phyloP scores from a whole-genome alignment of 2,113 vertebrate genomes.

The Lophura nycthemera region DNA sequence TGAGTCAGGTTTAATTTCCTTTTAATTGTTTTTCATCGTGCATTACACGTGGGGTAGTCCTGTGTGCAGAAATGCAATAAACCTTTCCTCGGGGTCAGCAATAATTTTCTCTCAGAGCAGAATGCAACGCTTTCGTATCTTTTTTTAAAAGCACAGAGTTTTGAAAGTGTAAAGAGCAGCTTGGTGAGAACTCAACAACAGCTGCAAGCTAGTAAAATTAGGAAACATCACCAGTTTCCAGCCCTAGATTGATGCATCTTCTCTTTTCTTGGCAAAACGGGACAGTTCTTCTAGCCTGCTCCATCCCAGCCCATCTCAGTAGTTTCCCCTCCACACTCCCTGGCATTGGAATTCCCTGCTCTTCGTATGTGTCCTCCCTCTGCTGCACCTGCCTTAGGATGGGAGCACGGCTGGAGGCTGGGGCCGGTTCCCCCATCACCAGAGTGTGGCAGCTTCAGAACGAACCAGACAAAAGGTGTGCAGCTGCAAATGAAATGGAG shows the following conservation, averaged over 20 bases:
- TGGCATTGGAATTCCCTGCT: too few relatives aligned
- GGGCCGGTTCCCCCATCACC: rapidly evolving
- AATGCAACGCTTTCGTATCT: neutral
- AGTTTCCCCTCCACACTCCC: too few relatives aligned
- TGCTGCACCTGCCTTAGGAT: neutral
- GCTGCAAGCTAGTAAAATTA: neutral
- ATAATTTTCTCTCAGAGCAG: neutral
- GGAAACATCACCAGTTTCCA: neutral
- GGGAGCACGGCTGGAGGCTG: neutral
- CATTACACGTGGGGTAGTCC: neutral
- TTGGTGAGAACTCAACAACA: neutral
- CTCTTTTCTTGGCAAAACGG: too few relatives aligned
- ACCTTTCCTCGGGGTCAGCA: neutral
- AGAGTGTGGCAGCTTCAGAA: neutral
- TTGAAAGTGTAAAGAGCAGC: neutral
- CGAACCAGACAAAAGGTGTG: neutral
- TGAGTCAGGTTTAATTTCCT: slow-evolving; percentile 28
- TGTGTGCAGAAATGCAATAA: neutral
- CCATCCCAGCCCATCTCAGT: too few relatives aligned
- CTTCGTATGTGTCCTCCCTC: rapidly evolving
- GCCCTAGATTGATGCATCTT: neutral
- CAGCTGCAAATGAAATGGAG: neutral
- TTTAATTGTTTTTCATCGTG: neutral
- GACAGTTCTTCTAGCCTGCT: too few relatives aligned
- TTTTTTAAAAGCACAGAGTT: neutral